Percentiles rank a stretch among this genome's conserved stretches.
Evolutionary conservation across 2,888 invertebrate species (phyloP).

Genomic region (Hipparchia semele): DNA sequence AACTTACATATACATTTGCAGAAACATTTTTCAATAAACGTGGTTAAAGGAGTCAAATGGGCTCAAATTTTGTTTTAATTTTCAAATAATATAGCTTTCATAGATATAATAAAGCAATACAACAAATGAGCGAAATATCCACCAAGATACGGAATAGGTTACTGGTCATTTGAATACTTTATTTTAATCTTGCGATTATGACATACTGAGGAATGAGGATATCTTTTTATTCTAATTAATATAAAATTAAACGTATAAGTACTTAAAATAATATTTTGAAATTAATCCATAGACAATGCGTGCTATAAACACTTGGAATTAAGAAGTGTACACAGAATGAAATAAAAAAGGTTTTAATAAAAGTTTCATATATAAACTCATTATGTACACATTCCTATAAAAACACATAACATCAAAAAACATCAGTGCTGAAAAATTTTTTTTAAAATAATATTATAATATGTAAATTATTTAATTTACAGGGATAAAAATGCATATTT

Average conservation of each 20-base stretch:
- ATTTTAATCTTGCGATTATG: not conserved
- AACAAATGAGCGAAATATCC: too few relatives aligned
- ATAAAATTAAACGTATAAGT: not conserved
- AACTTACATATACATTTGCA: too few relatives aligned
- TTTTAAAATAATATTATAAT: not conserved
- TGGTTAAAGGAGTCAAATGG: too few relatives aligned
- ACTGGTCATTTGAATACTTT: not conserved
- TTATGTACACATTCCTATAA: constrained; percentile 43
- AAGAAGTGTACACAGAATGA: constrained; percentile 53
- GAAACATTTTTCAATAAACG: too few relatives aligned
- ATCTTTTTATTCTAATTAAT: not conserved
- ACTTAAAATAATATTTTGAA: not conserved
- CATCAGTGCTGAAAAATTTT: constrained; percentile 31
- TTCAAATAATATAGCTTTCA: too few relatives aligned
- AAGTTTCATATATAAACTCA: not conserved
- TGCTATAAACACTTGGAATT: constrained; percentile 48
- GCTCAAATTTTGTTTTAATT: too few relatives aligned
- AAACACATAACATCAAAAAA: constrained; percentile 43
- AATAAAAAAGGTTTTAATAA: constrained; percentile 21
- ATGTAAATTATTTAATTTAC: not conserved
- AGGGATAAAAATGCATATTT: not conserved
- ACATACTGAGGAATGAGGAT: not conserved
- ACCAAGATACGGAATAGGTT: too few relatives aligned
- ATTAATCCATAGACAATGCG: constrained; percentile 59
- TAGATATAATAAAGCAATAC: too few relatives aligned